These are phyloP conservation scores for Papilio demoleus DNA, from an alignment of 2,888 invertebrate species.

Conservation along the genomic window DNA sequence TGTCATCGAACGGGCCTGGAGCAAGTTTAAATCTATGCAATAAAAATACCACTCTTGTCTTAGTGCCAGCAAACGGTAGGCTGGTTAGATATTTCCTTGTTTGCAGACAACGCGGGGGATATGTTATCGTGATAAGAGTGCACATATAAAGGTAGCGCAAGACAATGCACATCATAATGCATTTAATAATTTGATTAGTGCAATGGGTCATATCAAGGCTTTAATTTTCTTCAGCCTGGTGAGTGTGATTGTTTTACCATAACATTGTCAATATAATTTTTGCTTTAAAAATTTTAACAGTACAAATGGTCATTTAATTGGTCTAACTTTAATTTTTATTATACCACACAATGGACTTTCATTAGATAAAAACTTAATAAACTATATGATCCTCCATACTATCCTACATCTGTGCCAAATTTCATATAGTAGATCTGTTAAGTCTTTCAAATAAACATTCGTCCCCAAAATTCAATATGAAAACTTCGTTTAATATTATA, in stretches of 20 bases:
- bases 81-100: slow-evolving; percentile 52
- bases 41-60: slow-evolving; percentile 50
- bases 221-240: slow-evolving; percentile 12
- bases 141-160: slow-evolving; percentile 53
- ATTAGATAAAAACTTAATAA: too few relatives aligned
- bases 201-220: slow-evolving; percentile 48
- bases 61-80: slow-evolving; percentile 52
- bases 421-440: too few relatives aligned
- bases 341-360: too few relatives aligned
- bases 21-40: slow-evolving; percentile 47
- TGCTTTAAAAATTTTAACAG: too few relatives aligned
- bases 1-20: slow-evolving; percentile 18
- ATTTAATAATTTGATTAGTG: not conserved
- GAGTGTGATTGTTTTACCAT: not conserved
- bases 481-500: too few relatives aligned
- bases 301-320: too few relatives aligned
- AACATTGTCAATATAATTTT: too few relatives aligned
- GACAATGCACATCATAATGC: slow-evolving; percentile 32
- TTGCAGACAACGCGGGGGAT: slow-evolving; percentile 49
- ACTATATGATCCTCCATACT: too few relatives aligned
- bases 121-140: slow-evolving; percentile 49
- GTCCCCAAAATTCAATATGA: too few relatives aligned
- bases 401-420: too few relatives aligned
- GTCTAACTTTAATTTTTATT: too few relatives aligned
- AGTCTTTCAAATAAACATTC: too few relatives aligned